phyloP scores from a whole-genome alignment of 2,888 invertebrate species.

The Cheilosia impressa region DNA sequence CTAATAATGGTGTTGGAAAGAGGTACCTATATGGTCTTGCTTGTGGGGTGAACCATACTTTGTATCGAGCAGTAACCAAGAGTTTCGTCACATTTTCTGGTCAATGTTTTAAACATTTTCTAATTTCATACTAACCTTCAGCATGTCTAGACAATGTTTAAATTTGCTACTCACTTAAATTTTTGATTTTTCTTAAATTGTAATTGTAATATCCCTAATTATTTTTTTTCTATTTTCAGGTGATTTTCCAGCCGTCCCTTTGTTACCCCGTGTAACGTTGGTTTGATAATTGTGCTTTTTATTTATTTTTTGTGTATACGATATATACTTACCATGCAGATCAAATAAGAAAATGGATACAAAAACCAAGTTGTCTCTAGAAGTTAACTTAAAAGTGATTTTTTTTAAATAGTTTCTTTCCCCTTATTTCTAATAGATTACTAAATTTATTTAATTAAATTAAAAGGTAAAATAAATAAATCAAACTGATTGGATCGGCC shows the following conservation, averaged over 20 bases:
- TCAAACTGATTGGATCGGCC: constrained; percentile 79
- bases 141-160: neutral
- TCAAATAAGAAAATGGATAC: neutral
- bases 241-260: neutral
- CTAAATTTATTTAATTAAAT: constrained; percentile 27
- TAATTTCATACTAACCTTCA: too few species aligned
- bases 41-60: too few species aligned
- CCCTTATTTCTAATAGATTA: constrained; percentile 28
- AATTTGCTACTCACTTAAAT: neutral
- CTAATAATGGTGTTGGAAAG: neutral
- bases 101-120: too few species aligned
- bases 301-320: neutral
- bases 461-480: constrained; percentile 64
- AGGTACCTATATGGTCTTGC: too few species aligned
- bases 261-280: constrained; percentile 19
- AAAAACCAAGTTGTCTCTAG: neutral
- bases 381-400: neutral
- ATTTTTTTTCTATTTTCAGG: constrained; percentile 34
- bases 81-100: too few species aligned
- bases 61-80: too few species aligned
- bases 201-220: neutral
- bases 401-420: constrained; percentile 7
- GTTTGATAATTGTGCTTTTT: neutral
- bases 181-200: neutral
- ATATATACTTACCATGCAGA: neutral